Base-by-base conservation (phyloP, 2,113 vertebrate genomes). In the Passer montanus region DNA sequence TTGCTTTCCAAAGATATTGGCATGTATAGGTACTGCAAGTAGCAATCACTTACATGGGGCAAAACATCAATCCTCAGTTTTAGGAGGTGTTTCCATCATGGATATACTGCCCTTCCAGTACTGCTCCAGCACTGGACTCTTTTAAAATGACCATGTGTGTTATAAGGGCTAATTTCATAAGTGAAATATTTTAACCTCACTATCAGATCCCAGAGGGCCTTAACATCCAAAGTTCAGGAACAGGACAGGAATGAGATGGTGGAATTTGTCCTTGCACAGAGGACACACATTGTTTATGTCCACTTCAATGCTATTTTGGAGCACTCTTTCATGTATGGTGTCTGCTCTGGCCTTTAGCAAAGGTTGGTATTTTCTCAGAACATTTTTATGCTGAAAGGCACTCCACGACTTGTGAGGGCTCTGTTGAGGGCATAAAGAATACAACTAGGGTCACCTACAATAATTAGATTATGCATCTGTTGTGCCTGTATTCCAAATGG, bases 331-430 rank as follows among this genome's bases (percentile, higher is more conserved):
- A 64, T 92, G 56, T 50, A 9, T 24, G 22, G 13, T 46, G 77
- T 84, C 64, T 88, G 15, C 56, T 77, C 49, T 76, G 89, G 49
- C 49, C 68, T 94, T 87, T 75, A 79, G 49, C 20, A 92, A 81
- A 44, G 56, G 31, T 26, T 93, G 60, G 31, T 44, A 79, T 95
- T 87, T 94, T 95, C 77, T 83, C 89, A 91, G 58, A 76, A 58
- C 0, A 1, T 35, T 84, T 89, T 85, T 23, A 16, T 69, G 56
- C 39, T 86, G 28, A 47, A 92, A 62, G 39, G 17, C 28, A 5
- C 0, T 2, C 52, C 31, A 26, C 9, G 0, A 78, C 83, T 84
- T 91, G 73, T 1, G 2, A 24, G 21, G 14, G 24, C 9, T 59
- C 44, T 86, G 22, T 8, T 63, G 44, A 81, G 81, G 77, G 22